Base-by-base conservation (phyloP, 2,113 vertebrate genomes). In the Protobothrops mucrosquamatus region DNA sequence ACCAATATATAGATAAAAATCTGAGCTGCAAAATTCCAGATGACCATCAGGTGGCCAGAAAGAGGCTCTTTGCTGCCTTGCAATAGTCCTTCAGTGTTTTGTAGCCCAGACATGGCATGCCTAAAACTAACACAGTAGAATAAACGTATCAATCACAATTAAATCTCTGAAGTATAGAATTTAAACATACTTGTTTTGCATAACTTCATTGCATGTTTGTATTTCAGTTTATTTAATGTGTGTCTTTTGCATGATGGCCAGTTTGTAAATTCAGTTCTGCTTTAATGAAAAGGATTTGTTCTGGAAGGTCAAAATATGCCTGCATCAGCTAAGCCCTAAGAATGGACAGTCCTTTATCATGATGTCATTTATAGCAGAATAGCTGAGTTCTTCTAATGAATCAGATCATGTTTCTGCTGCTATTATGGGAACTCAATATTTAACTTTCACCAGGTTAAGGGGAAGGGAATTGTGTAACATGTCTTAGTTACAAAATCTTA, bases 391-490 rank as follows among this genome's bases (percentile, higher is more conserved):
- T 14, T 43, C 20, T 54, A 93, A 64, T 61, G n/a, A 34, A 64
- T 9, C 55, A 93, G 74, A 61, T 85, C 74, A 90, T 59, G n/a
- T 93, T 93, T 93, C 92, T 87, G 81, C 69, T 87, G 46, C 55
- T 81, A 64, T 61, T 59, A 54, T 48, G 61, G 23, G 46, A 93
- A 87, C 61, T 69, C 34, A 48, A 12, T 56, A 89, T 87, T 74
- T 88, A 69, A 61, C 48, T 69, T 92, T 89, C 55, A 18, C 52
- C 87, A 81, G 87, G 20, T n/a, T 48, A 56, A 89, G 39, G 52
- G 26, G 52, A 64, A 46, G 87, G 46, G 57, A 92, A 61, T 64
- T 39, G 59, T 74, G 69, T 56, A 88, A 52, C 48, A 88, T 26
- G 34, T 92, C 26, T 88, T 54, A 34, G 24, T 92, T 81, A 81